Percentiles rank a stretch among this genome's conserved stretches.
These are phyloP conservation scores for Lepus oiostolus DNA, from an alignment of 2,797 vertebrate genomes.

Conservation along the genomic window DNA sequence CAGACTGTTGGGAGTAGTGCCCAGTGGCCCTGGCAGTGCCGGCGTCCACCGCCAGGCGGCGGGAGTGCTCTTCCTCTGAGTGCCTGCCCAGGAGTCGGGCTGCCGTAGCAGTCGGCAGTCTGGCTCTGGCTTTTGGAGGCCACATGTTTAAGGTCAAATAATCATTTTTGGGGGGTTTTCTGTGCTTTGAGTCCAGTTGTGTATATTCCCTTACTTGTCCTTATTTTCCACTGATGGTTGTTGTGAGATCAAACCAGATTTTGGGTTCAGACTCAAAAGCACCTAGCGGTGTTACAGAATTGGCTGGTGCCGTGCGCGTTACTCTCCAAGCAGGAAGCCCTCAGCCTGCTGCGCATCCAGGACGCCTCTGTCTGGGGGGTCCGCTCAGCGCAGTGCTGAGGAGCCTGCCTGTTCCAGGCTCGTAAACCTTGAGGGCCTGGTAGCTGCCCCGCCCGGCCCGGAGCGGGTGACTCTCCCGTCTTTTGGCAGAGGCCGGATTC, in stretches of 20 bases:
- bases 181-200: not conserved
- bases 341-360: not conserved
- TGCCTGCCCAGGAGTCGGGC: not conserved
- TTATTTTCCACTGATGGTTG: not conserved
- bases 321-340: not conserved
- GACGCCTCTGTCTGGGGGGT: not conserved
- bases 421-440: not conserved
- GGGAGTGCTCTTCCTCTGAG: not conserved
- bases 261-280: not conserved
- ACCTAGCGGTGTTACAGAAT: too few species aligned
- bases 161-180: not conserved
- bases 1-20: not conserved
- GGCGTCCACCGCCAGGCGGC: too few species aligned
- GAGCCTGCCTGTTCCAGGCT: fast-evolving
- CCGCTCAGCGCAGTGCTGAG: not conserved
- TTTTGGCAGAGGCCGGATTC: slow-evolving; percentile 90
- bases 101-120: not conserved
- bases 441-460: fast-evolving
- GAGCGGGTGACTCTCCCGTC: not conserved
- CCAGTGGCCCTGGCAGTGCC: not conserved
- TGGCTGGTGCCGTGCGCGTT: not conserved
- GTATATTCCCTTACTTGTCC: not conserved
- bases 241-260: not conserved
- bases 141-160: fast-evolving
- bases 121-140: not conserved